Conservation (phyloP, 2,797 vertebrate genomes). For the Florisuga fusca region DNA sequence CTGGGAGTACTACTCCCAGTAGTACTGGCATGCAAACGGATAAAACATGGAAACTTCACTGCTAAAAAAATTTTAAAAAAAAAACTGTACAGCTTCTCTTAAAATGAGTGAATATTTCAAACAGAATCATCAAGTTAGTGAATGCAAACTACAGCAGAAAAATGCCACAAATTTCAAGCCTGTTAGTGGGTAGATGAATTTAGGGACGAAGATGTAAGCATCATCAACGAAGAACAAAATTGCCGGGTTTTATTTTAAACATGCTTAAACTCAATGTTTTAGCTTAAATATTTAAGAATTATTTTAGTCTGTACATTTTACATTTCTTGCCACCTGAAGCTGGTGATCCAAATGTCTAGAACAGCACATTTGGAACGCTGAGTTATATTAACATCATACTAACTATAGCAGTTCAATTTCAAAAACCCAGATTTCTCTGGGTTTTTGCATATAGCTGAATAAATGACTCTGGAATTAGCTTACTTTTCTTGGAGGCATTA, state of each 20-base stretch:
- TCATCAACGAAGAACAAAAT: not conserved
- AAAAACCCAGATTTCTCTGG: slow-evolving; percentile 56
- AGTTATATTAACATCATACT: slow-evolving; percentile 60
- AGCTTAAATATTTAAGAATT: slow-evolving; percentile 44
- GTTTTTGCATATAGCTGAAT: slow-evolving; percentile 68
- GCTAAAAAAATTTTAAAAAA: not conserved
- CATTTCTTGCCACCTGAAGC: slow-evolving; percentile 49
- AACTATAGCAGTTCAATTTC: slow-evolving; percentile 64
- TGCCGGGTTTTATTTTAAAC: slow-evolving; percentile 61
- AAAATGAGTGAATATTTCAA: not conserved
- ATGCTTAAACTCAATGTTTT: not conserved
- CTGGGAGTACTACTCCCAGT: not conserved
- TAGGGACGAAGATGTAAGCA: slow-evolving; percentile 9
- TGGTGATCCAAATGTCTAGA: not conserved
- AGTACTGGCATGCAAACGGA: not conserved
- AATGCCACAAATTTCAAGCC: slow-evolving; percentile 28
- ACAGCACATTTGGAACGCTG: slow-evolving; percentile 39
- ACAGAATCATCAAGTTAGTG: not conserved
- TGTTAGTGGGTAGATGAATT: slow-evolving; percentile 7
- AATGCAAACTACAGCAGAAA: slow-evolving; percentile 52
- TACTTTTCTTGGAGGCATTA: slow-evolving; percentile 70
- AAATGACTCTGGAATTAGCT: slow-evolving; percentile 70
- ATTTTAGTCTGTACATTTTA: slow-evolving; percentile 28
- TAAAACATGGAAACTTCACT: not conserved
- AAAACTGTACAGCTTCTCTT: not conserved